Base-by-base conservation (phyloP, 2,888 invertebrate genomes). In the Arrhopalites spinosus region DNA sequence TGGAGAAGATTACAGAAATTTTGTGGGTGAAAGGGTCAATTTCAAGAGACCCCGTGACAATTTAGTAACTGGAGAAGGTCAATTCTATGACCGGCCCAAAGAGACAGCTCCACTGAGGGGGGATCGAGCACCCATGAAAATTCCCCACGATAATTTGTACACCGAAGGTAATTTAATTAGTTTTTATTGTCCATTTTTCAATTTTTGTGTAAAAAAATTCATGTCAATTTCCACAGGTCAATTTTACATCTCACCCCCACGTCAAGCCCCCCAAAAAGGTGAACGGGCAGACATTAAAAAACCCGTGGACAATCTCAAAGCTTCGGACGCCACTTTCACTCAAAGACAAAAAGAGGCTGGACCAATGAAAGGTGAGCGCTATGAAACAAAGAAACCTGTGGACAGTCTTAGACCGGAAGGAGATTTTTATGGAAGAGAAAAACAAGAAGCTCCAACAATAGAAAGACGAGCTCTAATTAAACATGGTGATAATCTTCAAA, bases 281-380 rank as follows among this genome's bases (percentile, higher is more conserved):
- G n/a, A n/a, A n/a, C n/a, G n/a, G n/a, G 66, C 67, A 1, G 73
- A 73, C 47, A 50, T 73, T n/a, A 25, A 47, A 0, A 47, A 87
- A 0, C 86, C 86, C 82, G 87, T 88, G 79, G 90, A 90, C 83
- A 87, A 87, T 59, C 30, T 80, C 17, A 47, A 50, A 27, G 69
- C 71, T n/a, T 89, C 88, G 0, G n/a, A n/a, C n/a, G 89, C 89
- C 1, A 87, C 88, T 0, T 89, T 89, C 82, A 76, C 78, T 43
- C 61, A 75, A n/a, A 50, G 78, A 15, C 74, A 72, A 5, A 69
- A 47, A 30, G 66, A 68, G 7, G 75, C 66, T 30, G 73, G 83
- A 0, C 87, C 87, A 1, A 72, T 36, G 59, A n/a, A n/a, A n/a
- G 80, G 78, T 29, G 80, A 80, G 30, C 30, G 79, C 27, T 64